Conservation (phyloP, 2,888 invertebrate genomes). For the Meandrusa payeni region DNA sequence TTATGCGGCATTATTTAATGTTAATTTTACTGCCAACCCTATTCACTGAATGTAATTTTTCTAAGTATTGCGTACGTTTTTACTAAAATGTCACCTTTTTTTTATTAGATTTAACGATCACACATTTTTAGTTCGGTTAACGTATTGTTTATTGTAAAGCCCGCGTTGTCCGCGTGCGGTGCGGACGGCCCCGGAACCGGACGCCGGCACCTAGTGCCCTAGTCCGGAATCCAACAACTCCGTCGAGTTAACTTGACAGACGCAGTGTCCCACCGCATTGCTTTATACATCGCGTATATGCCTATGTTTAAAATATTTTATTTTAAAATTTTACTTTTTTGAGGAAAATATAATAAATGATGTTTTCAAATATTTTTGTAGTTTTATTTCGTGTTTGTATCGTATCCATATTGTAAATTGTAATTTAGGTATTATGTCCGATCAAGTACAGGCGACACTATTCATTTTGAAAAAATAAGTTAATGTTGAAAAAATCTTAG, state of each 20-base stretch:
- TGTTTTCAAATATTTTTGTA: conserved; percentile 69
- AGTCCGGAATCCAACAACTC: neutral
- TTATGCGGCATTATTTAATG: conserved; percentile 40
- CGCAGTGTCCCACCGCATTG: conserved; percentile 41
- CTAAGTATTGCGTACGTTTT: conserved; percentile 46
- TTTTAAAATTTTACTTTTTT: conserved; percentile 78
- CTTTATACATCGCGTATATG: conserved; percentile 63
- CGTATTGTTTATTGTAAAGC: conserved; percentile 56
- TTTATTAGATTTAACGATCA: conserved; percentile 60
- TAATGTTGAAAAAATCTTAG: too few species aligned
- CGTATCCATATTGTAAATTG: too few species aligned
- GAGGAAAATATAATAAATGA: conserved; percentile 79
- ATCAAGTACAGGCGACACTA: too few species aligned
- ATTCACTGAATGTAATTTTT: conserved; percentile 69
- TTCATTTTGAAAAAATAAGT: too few species aligned
- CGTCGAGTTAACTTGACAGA: conserved; percentile 10
- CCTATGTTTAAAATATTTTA: conserved; percentile 77
- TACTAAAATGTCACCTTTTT: conserved; percentile 50
- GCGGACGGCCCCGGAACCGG: neutral
- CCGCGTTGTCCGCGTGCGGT: conserved; percentile 43
- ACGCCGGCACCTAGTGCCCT: conserved; percentile 4
- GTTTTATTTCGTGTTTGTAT: conserved; percentile 32
- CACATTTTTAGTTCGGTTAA: conserved; percentile 70
- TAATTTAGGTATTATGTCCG: too few species aligned
- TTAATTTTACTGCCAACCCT: conserved; percentile 71